Evolutionary conservation across 2,888 invertebrate genomes (phyloP), one percentile per base, ranked within the genome.

Genomic region (Chrysina gloriosa): DNA sequence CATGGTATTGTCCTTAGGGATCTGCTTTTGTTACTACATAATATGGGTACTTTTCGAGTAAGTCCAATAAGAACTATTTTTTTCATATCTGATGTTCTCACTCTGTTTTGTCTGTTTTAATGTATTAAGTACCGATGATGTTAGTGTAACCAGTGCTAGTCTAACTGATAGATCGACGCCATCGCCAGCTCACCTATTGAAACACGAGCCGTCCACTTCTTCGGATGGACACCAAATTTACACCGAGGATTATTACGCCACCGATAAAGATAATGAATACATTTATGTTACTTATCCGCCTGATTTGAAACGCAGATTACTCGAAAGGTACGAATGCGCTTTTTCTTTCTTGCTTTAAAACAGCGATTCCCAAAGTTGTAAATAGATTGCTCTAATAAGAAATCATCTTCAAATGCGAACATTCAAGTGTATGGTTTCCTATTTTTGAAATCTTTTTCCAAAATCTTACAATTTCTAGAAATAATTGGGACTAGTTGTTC

Each of bases 31-130:
- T 84, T 96, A 96, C 83, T 95, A 95, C 84, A 90, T 96, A 78
- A 93, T 95, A 76, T 96, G 95, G 92, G 92, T 95, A 74, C 89
- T 95, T 69, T 95, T 94, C 84, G 95, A 95, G 96, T 96, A 86
- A 90, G 92, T 89, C 4, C 14, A 2, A 52, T 2, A 29, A 63
- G 48, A 21, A 52, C n/a, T n/a, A n/a, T n/a, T n/a, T n/a, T n/a
- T n/a, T n/a, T n/a, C n/a, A n/a, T n/a, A n/a, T n/a, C 31, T n/a
- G 6, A 39, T 36, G 9, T 14, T 21, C 19, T 31, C 29, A n/a
- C 48, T 11, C 39, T 7, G 11, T 16, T 27, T 36, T 42, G 19
- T 48, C 14, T 14, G 25, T 27, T 11, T 16, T 1, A 6, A 63
- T 63, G n/a, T 45, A 63, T 42, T 63, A 76, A 91, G 91, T 81